phyloP scores from a whole-genome alignment of 2,113 vertebrate genomes.

The Myrmecophaga tridactyla region DNA sequence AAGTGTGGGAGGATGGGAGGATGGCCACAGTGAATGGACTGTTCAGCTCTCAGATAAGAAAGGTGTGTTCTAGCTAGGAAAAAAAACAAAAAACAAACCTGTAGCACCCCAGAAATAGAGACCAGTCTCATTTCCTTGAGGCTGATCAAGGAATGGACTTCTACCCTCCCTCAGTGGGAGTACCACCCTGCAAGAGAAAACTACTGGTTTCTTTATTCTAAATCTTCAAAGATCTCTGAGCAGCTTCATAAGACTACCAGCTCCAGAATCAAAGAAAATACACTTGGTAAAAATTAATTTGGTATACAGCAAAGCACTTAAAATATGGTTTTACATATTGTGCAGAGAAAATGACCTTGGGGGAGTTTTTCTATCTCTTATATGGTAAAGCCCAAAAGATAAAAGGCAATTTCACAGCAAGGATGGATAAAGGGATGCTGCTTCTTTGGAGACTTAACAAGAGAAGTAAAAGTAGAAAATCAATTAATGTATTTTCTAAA shows the following conservation, averaged over 20 bases:
- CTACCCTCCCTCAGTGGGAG: background rate
- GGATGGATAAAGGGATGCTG: background rate
- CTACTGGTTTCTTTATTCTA: background rate
- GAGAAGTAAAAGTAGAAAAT: background rate
- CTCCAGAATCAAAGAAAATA: constrained; percentile 1
- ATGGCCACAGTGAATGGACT: background rate
- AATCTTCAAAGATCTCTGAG: background rate
- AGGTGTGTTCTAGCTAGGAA: constrained; percentile 32
- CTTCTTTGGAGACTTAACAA: background rate
- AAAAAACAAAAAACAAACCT: background rate
- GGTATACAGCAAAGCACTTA: background rate
- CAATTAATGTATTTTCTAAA: background rate
- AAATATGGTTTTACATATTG: background rate
- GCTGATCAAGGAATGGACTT: background rate
- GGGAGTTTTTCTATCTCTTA: constrained; percentile 2
- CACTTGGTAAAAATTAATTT: constrained; percentile 1
- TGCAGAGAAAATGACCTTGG: background rate
- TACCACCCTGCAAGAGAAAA: background rate
- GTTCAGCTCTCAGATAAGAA: constrained; percentile 19
- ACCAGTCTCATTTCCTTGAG: background rate
- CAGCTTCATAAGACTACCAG: background rate
- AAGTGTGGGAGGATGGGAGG: constrained; percentile 45
- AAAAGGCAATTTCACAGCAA: background rate
- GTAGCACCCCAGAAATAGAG: background rate
- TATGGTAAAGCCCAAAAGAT: background rate